Evolutionary conservation across 23 tunicate genomes (phyloP).

Genomic region (Ciona savignyi): DNA sequence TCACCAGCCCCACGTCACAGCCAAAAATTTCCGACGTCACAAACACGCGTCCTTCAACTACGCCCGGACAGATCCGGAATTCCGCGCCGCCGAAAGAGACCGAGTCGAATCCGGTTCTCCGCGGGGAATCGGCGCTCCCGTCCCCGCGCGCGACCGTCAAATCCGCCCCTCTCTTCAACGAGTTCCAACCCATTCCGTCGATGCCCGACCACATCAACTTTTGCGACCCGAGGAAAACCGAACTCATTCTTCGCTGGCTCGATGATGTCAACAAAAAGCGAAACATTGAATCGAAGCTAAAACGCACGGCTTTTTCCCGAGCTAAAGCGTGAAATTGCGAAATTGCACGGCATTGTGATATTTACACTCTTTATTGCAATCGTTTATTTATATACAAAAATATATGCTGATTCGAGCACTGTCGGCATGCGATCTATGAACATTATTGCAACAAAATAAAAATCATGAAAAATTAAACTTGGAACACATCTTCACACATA

Average conservation of each 20-base stretch:
- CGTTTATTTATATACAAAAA: too few species aligned
- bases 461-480: too few species aligned
- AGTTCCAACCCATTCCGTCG: conserved; percentile 75
- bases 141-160: conserved; percentile 3
- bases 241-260: conserved; percentile 63
- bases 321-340: too few species aligned
- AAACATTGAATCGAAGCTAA: conserved; percentile 43
- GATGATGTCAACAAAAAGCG: conserved; percentile 81
- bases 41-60: background rate
- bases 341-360: too few species aligned
- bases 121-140: too few species aligned
- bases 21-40: background rate
- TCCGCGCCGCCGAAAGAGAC: background rate
- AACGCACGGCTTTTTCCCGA: background rate
- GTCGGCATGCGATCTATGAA: too few species aligned
- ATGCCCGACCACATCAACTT: conserved; percentile 90
- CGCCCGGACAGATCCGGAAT: background rate
- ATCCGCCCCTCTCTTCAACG: conserved; percentile 3
- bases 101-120: background rate
- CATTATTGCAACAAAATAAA: too few species aligned
- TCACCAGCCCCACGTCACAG: conserved; percentile 2
- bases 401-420: too few species aligned
- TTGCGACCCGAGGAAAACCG: conserved; percentile 84
- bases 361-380: too few species aligned
- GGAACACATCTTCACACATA: too few species aligned